These are phyloP conservation scores for Anaspis maculata DNA, from an alignment of 2,888 invertebrate species.

Conservation along the genomic window DNA sequence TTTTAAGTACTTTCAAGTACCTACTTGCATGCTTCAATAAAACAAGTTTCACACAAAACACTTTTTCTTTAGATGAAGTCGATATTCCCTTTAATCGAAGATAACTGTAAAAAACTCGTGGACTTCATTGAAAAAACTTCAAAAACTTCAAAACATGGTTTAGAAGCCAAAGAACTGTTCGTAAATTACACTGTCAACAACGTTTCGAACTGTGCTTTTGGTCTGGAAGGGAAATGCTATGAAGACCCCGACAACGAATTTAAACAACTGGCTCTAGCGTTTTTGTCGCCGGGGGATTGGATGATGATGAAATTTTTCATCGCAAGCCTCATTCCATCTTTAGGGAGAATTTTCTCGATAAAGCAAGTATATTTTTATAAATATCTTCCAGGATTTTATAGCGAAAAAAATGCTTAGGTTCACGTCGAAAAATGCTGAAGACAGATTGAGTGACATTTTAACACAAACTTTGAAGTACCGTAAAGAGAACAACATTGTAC, in stretches of 20 bases:
- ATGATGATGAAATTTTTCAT: constrained; percentile 10
- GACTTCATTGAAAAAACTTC: constrained; percentile 1
- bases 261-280: constrained; percentile 19
- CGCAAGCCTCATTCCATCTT: constrained; percentile 9
- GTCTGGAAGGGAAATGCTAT: constrained; percentile 40
- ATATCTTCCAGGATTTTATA: neutral
- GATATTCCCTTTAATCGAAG: constrained; percentile 43
- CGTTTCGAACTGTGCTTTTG: constrained; percentile 43
- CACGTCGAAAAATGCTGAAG: constrained; percentile 20
- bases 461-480: constrained; percentile 35
- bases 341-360: constrained; percentile 11
- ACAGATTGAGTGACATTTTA: constrained; percentile 34
- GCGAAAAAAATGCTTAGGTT: too few relatives aligned
- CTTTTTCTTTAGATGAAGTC: constrained; percentile 38
- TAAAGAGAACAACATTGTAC: constrained; percentile 33
- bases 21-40: neutral
- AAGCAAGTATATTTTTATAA: constrained; percentile 2
- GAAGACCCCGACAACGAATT: constrained; percentile 24
- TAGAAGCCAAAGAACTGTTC: constrained; percentile 39
- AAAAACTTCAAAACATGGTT: constrained; percentile 5
- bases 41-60: neutral
- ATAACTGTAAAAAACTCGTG: constrained; percentile 33
- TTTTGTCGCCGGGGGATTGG: constrained; percentile 13
- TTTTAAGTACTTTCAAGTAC: too few relatives aligned
- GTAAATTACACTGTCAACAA: constrained; percentile 35